phyloP scores from a whole-genome alignment of 2,888 invertebrate species.

The Paralinhomoeus sp. region DNA sequence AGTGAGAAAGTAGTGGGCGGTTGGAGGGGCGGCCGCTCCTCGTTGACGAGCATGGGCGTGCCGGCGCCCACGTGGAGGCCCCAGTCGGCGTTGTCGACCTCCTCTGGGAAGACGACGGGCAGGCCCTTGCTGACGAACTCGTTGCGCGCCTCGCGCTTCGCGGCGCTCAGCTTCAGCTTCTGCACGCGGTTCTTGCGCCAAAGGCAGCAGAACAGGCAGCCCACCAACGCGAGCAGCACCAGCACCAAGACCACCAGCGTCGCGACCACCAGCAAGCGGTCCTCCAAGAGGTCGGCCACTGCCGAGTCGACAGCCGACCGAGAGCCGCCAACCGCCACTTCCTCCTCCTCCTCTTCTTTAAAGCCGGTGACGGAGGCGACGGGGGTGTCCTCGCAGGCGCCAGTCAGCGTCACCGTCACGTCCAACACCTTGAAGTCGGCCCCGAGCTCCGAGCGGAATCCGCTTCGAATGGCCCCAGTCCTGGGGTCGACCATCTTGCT shows the following conservation, averaged over 20 bases:
- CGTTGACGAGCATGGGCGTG: conserved; percentile 73
- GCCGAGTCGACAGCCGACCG: background rate
- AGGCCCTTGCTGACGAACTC: conserved; percentile 35
- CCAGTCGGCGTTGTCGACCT: conserved; percentile 51
- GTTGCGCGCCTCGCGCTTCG: conserved; percentile 37
- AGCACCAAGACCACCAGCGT: conserved; percentile 54
- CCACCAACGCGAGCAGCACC: conserved; percentile 59
- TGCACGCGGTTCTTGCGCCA: conserved; percentile 5
- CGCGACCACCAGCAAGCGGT: conserved; percentile 47
- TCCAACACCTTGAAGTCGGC: too few species aligned
- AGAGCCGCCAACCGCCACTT: too few species aligned
- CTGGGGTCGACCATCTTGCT: too few species aligned
- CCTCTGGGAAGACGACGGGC: conserved; percentile 80
- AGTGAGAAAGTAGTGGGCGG: too few species aligned
- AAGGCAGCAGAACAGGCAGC: conserved; percentile 50
- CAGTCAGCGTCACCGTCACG: too few species aligned
- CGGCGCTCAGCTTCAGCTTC: conserved; percentile 45
- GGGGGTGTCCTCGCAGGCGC: too few species aligned
- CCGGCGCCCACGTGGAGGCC: conserved; percentile 33
- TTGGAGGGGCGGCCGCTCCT: conserved; percentile 73
- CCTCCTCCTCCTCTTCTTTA: too few species aligned
- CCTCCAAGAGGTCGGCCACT: conserved; percentile 15
- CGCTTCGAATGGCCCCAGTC: too few species aligned
- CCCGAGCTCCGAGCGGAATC: too few species aligned
- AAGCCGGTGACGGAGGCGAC: too few species aligned